Evolutionary conservation across 2,113 vertebrate genomes (phyloP).

Genomic region (Catagonus wagneri): DNA sequence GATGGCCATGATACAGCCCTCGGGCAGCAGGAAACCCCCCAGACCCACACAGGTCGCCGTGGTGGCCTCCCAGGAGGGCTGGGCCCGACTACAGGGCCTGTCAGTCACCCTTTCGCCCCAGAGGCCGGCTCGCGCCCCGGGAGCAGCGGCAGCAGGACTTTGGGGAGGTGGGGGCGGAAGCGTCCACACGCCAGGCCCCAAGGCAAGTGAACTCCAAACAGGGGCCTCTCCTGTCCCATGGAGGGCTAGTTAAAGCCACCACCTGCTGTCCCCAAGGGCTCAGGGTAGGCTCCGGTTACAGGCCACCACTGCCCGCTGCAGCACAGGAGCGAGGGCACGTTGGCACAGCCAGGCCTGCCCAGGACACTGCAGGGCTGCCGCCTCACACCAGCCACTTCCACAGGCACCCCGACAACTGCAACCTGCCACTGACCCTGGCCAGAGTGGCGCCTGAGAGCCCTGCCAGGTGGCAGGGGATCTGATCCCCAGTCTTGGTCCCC

Average conservation of each 20-base stretch:
- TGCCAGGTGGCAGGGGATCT: accelerated
- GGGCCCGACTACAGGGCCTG: accelerated
- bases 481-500: background rate
- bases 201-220: background rate
- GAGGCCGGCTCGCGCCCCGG: background rate
- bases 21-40: accelerated
- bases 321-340: accelerated
- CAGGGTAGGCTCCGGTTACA: background rate
- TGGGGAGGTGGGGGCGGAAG: accelerated
- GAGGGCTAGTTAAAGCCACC: background rate
- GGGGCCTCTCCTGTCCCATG: background rate
- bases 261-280: accelerated
- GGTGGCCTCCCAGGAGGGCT: background rate
- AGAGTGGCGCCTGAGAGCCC: accelerated
- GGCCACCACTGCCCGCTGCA: accelerated
- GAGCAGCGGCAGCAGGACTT: accelerated
- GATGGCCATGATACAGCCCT: accelerated
- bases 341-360: too few species aligned
- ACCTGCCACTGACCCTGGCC: background rate
- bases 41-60: accelerated
- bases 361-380: accelerated
- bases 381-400: accelerated
- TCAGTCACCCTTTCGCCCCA: accelerated
- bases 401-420: accelerated
- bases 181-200: accelerated